Evolutionary conservation across 2,888 invertebrate species (phyloP), one percentile per base, ranked within the genome.

Genomic region (Temnothorax rugatulus): DNA sequence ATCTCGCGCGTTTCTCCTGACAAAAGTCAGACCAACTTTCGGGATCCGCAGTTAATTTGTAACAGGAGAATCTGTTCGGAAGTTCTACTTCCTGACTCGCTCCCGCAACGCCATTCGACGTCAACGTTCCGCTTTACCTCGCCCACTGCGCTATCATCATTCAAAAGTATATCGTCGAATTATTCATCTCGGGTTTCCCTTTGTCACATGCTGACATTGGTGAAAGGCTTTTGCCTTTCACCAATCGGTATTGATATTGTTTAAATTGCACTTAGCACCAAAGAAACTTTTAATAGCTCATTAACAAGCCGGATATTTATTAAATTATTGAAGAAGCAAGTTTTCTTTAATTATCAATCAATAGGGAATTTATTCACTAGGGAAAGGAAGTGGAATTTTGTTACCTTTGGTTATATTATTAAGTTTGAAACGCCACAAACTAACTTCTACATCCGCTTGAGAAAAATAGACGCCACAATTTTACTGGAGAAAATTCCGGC

Each of bases 101-200:
- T 21, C 34, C 71, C 71, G 13, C 41, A 18, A 59, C 41, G 76
- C n/a, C 59, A 54, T 52, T 77, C 64, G 29, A n/a, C 69, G 29
- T 61, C 77, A 73, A 34, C 69, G 50, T 84, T 79, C 54, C 71
- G 75, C 52, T 69, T 79, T 68, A 75, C 71, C 57, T 87, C 61
- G 61, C 76, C 47, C 71, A 11, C 47, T 29, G 41, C 44, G 13
- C 25, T 69, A 44, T 68, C 66, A 44, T 84, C 68, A 66, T 77
- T 86, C 83, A 57, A 86, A 85, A 84, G 34, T 84, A 59, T 84
- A 84, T 86, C 77, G 68, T 74, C 91, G 90, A 90, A 92, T 92
- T 89, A 90, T 91, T 92, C 90, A 91, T 86, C 59, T 34, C 82
- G 66, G 84, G 82, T 86, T 86, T 85, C 84, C 81, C 86, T 86